A percentile compares a stretch with the other conserved stretches of the same genome.
Evolutionary conservation across 2,888 invertebrate species (phyloP).

Genomic region (Pollenia angustigena): DNA sequence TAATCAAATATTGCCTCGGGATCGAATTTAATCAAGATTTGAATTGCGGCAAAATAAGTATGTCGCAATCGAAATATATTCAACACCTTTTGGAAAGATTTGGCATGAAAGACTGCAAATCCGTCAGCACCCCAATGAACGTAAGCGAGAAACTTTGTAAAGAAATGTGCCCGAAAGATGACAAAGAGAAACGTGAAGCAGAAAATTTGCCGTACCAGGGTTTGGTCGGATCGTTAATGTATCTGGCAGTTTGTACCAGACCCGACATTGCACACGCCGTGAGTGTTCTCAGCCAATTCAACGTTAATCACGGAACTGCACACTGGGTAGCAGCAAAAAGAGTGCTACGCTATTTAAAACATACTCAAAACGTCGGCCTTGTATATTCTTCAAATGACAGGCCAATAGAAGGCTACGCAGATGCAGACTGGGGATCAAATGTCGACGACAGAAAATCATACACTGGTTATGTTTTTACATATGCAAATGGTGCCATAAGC

Average conservation of each 20-base stretch:
- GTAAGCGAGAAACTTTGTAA: constrained; percentile 58
- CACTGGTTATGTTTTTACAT: constrained; percentile 56
- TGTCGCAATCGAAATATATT: constrained; percentile 59
- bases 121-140: constrained; percentile 63
- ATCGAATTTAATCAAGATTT: constrained; percentile 58
- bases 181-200: too few species aligned
- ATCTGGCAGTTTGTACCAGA: too few species aligned
- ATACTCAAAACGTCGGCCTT: constrained; percentile 61
- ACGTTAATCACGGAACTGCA: constrained; percentile 54
- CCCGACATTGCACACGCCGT: constrained; percentile 73
- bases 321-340: constrained; percentile 70
- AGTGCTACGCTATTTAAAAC: constrained; percentile 67
- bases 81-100: constrained; percentile 43
- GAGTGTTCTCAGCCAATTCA: constrained; percentile 63
- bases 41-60: constrained; percentile 30
- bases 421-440: constrained; percentile 58
- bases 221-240: too few species aligned
- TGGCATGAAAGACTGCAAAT: constrained; percentile 56
- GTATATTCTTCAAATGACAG: constrained; percentile 43
- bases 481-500: neutral
- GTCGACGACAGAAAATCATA: constrained; percentile 59
- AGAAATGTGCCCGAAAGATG: too few species aligned
- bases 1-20: too few species aligned
- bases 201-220: too few species aligned
- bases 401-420: constrained; percentile 45